Conservation (phyloP, 2,888 invertebrate species). For the Andrena chrysosceles region DNA sequence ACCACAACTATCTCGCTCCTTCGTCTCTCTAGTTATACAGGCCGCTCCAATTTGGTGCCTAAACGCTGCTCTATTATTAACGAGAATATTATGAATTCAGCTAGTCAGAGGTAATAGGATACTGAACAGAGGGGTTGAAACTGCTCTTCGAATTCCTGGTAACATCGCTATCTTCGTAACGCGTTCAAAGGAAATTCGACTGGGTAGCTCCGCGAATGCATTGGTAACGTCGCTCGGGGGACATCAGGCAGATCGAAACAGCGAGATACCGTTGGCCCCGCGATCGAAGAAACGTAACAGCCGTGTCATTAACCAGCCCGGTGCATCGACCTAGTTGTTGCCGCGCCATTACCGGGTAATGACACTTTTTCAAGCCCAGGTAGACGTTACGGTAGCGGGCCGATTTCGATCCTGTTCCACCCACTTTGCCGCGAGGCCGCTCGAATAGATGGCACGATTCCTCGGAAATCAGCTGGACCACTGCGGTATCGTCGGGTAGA, state of each 20-base stretch:
- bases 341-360: constrained; percentile 71
- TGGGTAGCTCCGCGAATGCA: constrained; percentile 10
- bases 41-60: not conserved
- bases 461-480: constrained; percentile 40
- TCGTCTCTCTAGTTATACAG: not conserved
- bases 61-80: too few relatives aligned
- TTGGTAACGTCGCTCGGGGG: not conserved
- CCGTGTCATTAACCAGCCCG: constrained; percentile 66
- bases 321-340: constrained; percentile 73
- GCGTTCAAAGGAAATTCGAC: constrained; percentile 1
- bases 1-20: not conserved
- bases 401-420: constrained; percentile 63
- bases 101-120: too few relatives aligned
- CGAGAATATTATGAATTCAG: too few relatives aligned
- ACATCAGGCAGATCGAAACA: constrained; percentile 35
- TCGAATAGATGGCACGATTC: constrained; percentile 33
- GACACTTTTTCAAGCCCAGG: constrained; percentile 68
- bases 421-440: constrained; percentile 45
- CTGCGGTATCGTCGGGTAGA: constrained; percentile 20
- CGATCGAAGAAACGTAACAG: constrained; percentile 60
- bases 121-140: too few relatives aligned
- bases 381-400: constrained; percentile 46
- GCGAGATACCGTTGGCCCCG: constrained; percentile 37
- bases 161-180: not conserved
- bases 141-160: too few relatives aligned